Evolutionary conservation across 1,140 invertebrate genomes (phyloP), one percentile per base, ranked within the genome.

Genomic region (Druon quercuslanigerum): DNA sequence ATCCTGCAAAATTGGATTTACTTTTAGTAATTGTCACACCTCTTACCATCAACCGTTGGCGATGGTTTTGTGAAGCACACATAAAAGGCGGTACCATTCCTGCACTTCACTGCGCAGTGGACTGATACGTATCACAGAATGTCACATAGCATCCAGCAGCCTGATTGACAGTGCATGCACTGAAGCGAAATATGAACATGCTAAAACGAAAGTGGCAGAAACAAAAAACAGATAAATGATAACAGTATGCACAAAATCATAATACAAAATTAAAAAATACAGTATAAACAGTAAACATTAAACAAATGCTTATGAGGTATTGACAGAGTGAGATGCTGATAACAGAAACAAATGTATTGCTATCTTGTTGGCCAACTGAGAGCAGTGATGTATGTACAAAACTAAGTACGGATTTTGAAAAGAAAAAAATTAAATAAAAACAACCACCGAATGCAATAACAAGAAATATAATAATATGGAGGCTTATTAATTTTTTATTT

Each of bases 151-250:
- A 88, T 89, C 83, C 84, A 81, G 80, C 79, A 77, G 82, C 77
- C 82, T 85, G 81, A 82, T 74, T 83, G 86, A 86, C 82, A 83
- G 86, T 84, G 86, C 87, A 89, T 90, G 88, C 88, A 88, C 78
- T 82, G 77, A 88, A 88, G 88, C 85, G 82, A 87, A 83, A 86
- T 79, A 86, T 84, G 83, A 85, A 79, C 89, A 90, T 90, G 88
- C 89, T 89, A 87, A 87, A 89, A 85, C 85, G 82, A 85, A 87
- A 87, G 86, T 77, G 74, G 74, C 74, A 76, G 77, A 79, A 82
- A 82, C 74, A 71, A 78, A 78, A 76, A 25, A 60, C 56, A 60
- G 19, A 13, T 20, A 60, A 20, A 60, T 60, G 7, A 60, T 33
- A 60, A 66, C 20, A 46, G 6, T 66, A 66, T 33, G 40, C 57